phyloP scores from a whole-genome alignment of 1,140 invertebrate species.

The Sarcophaga peregrina region DNA sequence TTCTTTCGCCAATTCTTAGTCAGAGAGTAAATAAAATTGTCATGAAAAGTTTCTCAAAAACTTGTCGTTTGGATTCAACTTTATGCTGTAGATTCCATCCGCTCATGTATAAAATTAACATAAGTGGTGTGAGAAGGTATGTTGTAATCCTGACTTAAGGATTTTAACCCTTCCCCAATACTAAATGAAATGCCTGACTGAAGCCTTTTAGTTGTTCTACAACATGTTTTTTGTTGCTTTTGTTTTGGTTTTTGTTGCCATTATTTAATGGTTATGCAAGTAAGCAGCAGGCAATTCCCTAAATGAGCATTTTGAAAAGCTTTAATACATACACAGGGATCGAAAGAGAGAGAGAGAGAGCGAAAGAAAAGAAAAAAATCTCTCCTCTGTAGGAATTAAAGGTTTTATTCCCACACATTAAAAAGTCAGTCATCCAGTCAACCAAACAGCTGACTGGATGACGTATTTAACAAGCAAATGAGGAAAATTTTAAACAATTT shows the following conservation, averaged over 20 bases:
- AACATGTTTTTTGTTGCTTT: not conserved
- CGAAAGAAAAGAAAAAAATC: not conserved
- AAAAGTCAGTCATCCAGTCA: conserved; percentile 17
- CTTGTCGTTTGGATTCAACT: too few species aligned
- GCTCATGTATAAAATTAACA: too few species aligned
- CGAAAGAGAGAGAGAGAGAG: not conserved
- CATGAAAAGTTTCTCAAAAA: too few species aligned
- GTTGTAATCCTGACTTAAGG: too few species aligned
- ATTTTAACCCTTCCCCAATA: not conserved
- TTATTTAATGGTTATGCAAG: not conserved
- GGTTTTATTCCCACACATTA: not conserved
- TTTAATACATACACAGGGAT: not conserved
- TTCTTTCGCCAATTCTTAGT: too few species aligned
- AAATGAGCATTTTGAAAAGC: conserved; percentile 18
- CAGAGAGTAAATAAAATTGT: too few species aligned
- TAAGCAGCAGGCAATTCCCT: conserved; percentile 3
- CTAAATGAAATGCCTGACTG: not conserved
- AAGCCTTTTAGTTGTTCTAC: not conserved
- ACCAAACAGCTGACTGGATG: not conserved
- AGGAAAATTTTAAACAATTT: not conserved
- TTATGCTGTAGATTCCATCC: too few species aligned
- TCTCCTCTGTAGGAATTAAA: not conserved
- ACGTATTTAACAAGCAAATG: not conserved
- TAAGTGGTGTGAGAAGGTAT: too few species aligned
- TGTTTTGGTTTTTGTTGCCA: not conserved